phyloP scores from a whole-genome alignment of 2,113 vertebrate species.

The Percopsis transmontana region DNA sequence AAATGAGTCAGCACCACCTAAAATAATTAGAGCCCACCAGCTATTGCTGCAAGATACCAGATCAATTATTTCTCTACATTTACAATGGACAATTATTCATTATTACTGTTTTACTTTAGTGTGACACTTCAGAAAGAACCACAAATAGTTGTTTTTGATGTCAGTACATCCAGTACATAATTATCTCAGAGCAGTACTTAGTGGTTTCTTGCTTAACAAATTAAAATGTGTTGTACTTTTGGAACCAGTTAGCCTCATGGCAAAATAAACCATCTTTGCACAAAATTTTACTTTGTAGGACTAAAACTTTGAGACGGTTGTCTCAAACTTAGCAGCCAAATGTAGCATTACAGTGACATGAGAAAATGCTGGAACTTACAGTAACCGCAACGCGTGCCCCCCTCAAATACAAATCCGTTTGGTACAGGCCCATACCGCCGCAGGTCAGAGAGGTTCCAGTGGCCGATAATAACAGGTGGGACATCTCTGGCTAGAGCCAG shows the following conservation, averaged over 20 bases:
- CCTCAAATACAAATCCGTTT: constrained; percentile 95
- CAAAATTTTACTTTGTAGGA: not conserved
- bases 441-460: constrained; percentile 94
- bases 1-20: not conserved
- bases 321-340: not conserved
- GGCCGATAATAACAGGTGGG: constrained; percentile 85
- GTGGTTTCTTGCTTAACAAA: too few relatives aligned
- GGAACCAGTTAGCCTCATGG: too few relatives aligned
- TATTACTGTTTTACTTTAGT: too few relatives aligned
- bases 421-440: constrained; percentile 92
- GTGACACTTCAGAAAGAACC: too few relatives aligned
- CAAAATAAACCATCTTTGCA: not conserved
- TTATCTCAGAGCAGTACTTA: too few relatives aligned
- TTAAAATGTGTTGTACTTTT: too few relatives aligned
- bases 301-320: not conserved
- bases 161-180: too few relatives aligned
- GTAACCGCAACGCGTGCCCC: constrained; percentile 94
- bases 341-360: not conserved
- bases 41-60: not conserved
- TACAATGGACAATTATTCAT: too few relatives aligned
- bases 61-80: not conserved
- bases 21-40: not conserved
- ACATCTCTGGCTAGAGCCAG: constrained; percentile 86
- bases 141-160: too few relatives aligned
- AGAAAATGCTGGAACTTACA: constrained; percentile 82